phyloP scores from a whole-genome alignment of 2,888 invertebrate species.

The Phyto melanocephala region DNA sequence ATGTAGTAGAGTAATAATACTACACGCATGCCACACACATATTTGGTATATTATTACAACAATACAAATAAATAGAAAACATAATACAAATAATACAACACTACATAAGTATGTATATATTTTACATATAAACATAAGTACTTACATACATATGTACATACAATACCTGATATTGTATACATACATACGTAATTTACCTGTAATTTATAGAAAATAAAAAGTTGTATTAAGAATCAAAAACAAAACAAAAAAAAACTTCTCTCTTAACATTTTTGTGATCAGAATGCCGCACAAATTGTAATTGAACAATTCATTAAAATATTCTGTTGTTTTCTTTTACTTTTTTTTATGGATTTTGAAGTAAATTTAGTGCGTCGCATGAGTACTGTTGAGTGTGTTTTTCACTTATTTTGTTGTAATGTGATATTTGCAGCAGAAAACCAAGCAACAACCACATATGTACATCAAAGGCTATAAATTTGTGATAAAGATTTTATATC shows the following conservation, averaged over 20 bases:
- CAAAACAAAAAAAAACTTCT: background rate
- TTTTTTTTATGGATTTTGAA: background rate
- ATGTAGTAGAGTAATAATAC: background rate
- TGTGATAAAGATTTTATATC: conserved; percentile 35
- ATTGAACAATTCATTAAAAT: conserved; percentile 62
- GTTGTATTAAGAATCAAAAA: background rate
- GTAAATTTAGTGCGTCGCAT: background rate
- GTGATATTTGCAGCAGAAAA: background rate
- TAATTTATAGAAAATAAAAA: conserved; percentile 22
- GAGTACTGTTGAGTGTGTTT: background rate
- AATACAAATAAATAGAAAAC: background rate
- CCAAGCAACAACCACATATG: background rate
- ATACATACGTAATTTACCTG: background rate
- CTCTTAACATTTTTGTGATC: conserved; percentile 13
- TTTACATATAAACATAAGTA: too few relatives aligned
- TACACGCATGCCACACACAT: conserved; percentile 24
- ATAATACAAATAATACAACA: conserved; percentile 3
- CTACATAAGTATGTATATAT: too few relatives aligned
- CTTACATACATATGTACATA: too few relatives aligned
- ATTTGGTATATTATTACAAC: background rate
- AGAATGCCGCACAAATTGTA: conserved; percentile 57
- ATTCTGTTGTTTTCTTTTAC: conserved; percentile 43
- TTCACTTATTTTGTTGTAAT: conserved; percentile 2
- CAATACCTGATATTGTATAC: too few relatives aligned
- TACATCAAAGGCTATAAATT: conserved; percentile 26